These are phyloP conservation scores for Dryocosmus kuriphilus DNA, from an alignment of 2,888 invertebrate species.

Conservation along the genomic window DNA sequence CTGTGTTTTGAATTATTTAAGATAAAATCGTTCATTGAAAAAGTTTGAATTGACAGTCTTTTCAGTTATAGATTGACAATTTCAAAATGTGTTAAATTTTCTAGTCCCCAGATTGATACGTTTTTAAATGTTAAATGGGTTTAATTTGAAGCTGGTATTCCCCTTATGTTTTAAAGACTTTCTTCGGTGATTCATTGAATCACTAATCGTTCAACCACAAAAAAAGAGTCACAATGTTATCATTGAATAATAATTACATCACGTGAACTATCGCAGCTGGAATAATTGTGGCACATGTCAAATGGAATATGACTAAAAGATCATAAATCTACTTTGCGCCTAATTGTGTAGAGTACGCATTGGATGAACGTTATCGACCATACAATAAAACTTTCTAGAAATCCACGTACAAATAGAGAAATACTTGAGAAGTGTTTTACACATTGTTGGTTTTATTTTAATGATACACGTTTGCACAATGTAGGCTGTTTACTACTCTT, in stretches of 20 bases:
- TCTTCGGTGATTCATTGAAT: background rate
- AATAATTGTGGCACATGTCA: background rate
- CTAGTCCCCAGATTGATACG: too few species aligned
- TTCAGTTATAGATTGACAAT: too few species aligned
- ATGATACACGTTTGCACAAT: background rate
- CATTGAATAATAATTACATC: background rate
- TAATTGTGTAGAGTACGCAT: background rate
- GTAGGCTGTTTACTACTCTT: slow-evolving; percentile 2
- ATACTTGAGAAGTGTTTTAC: background rate
- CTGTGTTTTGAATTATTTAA: too few species aligned
- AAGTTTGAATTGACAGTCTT: too few species aligned
- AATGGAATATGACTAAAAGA: background rate
- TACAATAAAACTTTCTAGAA: background rate
- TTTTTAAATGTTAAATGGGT: too few species aligned
- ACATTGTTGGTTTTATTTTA: background rate
- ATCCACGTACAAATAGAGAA: background rate
- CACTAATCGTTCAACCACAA: background rate
- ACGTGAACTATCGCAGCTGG: background rate
- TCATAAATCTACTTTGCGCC: too few species aligned
- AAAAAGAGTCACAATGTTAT: background rate
- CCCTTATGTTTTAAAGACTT: too few species aligned
- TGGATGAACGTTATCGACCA: background rate
- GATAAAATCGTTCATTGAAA: too few species aligned
- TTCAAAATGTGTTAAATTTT: too few species aligned
- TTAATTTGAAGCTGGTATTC: too few species aligned